Base-by-base conservation (phyloP, 2,888 invertebrate genomes). In the Pecten maximus region DNA sequence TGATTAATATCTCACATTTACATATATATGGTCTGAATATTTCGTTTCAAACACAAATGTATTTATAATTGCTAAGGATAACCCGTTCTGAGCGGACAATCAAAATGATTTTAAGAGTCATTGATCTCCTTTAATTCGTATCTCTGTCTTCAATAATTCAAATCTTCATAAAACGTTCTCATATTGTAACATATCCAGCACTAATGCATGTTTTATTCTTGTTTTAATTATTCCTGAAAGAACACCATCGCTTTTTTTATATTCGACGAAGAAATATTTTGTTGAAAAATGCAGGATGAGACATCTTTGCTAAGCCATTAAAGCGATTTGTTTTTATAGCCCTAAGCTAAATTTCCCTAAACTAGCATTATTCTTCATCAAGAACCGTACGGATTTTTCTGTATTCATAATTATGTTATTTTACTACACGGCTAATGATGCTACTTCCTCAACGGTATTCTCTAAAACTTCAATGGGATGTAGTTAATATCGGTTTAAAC, bases 371-470 rank as follows among this genome's bases (percentile, higher is more conserved):
- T 35, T 35, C 12, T 74, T 28, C 74, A 74, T 35, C 74, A 74
- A 35, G 74, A 35, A 74, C 10, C 74, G 28, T 74, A 74, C 35
- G 74, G 74, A 74, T 74, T 35, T 74, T 35, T 74, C 74, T 74
- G 74, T 35, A 74, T 74, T 74, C 74, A 74, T 74, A 74, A 74
- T 74, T 74, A 74, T 74, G 74, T 74, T 74, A 74, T 74, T 74
- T 74, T 35, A 74, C 74, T 35, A 74, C 1, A 35, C 28, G 15
- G 74, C 74, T 74, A 74, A 74, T 74, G 74, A 74, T 12, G 8
- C 74, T 35, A 35, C 35, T 74, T 35, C 74, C 74, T 8, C 28
- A 35, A 23, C 16, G 74, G 74, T 74, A 74, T 74, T 74, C 74
- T 74, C 35, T 74, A 23, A 74, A 74, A 74, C 74, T 74, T 74